These are phyloP conservation scores for Clarias fuscus DNA, from an alignment of 2,797 vertebrate species.

Conservation along the genomic window DNA sequence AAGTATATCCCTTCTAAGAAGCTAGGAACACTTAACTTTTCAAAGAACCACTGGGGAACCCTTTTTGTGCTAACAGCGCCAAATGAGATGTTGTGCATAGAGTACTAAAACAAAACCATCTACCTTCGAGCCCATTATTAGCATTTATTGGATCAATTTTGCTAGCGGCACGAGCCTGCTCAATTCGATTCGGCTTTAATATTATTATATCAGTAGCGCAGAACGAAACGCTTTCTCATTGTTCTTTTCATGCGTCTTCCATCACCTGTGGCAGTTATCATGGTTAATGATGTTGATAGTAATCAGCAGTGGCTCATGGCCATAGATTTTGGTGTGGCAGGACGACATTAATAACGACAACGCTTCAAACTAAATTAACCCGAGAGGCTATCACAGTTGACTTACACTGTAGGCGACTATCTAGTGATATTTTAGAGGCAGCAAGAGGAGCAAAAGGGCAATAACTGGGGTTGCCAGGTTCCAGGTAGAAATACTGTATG, in stretches of 20 bases:
- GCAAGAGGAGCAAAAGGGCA: background rate
- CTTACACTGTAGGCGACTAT: background rate
- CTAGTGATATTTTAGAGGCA: background rate
- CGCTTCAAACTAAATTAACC: conserved; percentile 24
- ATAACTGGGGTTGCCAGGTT: conserved; percentile 7
- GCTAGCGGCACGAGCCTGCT: background rate
- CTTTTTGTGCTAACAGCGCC: background rate
- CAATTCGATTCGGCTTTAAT: background rate
- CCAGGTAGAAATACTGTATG: background rate
- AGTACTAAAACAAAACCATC: background rate
- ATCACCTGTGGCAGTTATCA: conserved; percentile 1
- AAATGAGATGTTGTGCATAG: background rate
- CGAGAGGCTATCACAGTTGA: background rate
- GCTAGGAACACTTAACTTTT: background rate
- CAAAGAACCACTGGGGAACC: background rate
- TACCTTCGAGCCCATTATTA: background rate
- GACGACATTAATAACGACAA: conserved; percentile 10
- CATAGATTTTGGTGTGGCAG: conserved; percentile 2
- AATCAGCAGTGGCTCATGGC: conserved; percentile 25
- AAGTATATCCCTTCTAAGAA: background rate
- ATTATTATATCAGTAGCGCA: background rate
- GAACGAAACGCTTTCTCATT: conserved; percentile 14
- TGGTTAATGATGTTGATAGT: conserved; percentile 13
- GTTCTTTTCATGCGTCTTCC: background rate
- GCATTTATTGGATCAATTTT: background rate